Base-by-base conservation (phyloP, 2,797 vertebrate species). In the Notolabrus celidotus region DNA sequence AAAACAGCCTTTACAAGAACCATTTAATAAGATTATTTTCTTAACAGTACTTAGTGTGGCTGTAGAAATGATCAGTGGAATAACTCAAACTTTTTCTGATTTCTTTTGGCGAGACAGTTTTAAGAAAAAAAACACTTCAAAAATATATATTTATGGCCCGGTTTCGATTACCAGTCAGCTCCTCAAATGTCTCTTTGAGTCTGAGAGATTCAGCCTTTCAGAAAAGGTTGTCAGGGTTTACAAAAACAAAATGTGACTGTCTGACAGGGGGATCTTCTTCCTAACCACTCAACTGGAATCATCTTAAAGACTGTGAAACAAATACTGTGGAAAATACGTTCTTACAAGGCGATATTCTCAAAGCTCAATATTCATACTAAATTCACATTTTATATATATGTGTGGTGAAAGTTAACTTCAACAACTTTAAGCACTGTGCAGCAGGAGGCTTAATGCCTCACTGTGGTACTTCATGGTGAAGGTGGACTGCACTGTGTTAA, bases 391-490 rank as follows among this genome's bases (percentile, higher is more conserved):
- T 8, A 47, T 71, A 57, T 55, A 47, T 46, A 75, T 54, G n/a
- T 33, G 23, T 45, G 25, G 56, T 46, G 9, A 70, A 84, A 83
- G 65, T 85, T 73, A 74, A 85, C 67, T 83, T 74, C 31, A 55
- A 62, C 36, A 80, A 72, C 66, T 80, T 70, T 5, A 59, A 16
- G 43, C 61, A 51, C 62, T 58, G 58, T 36, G 64, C 49, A 67
- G 60, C 65, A 54, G 27, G 59, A 38, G 59, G 59, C 46, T 58
- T 62, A 12, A 23, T 34, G 74, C 34, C 29, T 27, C 29, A 55
- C 43, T 70, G 61, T 45, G 47, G 36, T 43, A 23, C 36, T 51
- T 71, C 46, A 34, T 38, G 10, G 20, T 36, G 42, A 45, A 23
- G 15, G 41, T 45, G 67, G 67, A 66, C 53, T 42, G 62, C 43